Base-by-base conservation (phyloP, 2,113 vertebrate genomes). In the Gorsachius goisagi region DNA sequence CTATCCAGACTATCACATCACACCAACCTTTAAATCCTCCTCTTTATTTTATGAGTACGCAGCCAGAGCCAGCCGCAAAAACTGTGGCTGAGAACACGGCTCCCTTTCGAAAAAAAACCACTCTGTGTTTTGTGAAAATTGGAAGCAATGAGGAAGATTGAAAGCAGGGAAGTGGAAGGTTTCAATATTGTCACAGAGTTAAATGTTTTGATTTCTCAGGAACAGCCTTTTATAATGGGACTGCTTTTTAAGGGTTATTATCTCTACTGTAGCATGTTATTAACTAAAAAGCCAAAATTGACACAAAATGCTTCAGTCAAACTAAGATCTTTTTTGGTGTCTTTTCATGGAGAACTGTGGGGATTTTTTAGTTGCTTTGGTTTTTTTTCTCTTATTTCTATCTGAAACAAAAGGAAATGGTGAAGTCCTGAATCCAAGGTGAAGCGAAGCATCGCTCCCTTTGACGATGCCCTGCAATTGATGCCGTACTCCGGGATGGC, bases 151-250 rank as follows among this genome's bases (percentile, higher is more conserved):
- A 56, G 9, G 33, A 93, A 89, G 80, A 92, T 7, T 87, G 90
- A 94, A 93, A 95, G 82, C 71, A 68, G 19, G 21, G 53, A 91
- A 75, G 16, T 53, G 21, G 45, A 88, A 90, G 16, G 59, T 77
- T 94, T 97, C 76, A 85, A 53, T 89, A 66, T 50, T 92, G 69
- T 84, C 56, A 71, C 35, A 32, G 41, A 74, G 44, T 39, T 86
- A 87, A 92, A 82, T 87, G 37, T 90, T 95, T 95, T 96, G 90
- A 93, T 89, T 87, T 86, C 62, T 78, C 69, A 37, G 53, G 53
- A 97, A 52, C 64, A 92, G 74, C 19, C 26, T 85, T 88, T 90
- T 77, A 86, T 77, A 86, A 67, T 53, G 62, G 45, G 67, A 71
- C 49, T 92, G 69, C 68, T 87, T 87, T 96, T 87, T 62, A 85